A percentile compares a stretch with the other conserved stretches of the same genome.
These are phyloP conservation scores for Pogonognathellus flavescens DNA, from an alignment of 1,140 invertebrate genomes.

Conservation along the genomic window DNA sequence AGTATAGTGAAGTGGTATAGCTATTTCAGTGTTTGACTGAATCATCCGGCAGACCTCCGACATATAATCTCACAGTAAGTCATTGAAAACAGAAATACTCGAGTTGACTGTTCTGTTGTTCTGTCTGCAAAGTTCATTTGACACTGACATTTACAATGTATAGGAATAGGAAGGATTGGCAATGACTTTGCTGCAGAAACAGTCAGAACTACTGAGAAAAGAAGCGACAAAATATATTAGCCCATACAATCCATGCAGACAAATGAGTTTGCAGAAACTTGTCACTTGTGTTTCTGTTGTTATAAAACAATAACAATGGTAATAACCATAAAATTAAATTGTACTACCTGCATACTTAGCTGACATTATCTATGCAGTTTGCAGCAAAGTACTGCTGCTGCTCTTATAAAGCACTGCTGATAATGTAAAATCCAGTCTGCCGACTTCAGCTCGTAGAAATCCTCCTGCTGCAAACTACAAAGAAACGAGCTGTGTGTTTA, in stretches of 20 bases:
- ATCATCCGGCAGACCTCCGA: slow-evolving; percentile 43
- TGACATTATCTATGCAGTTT: no score
- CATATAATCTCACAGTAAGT: slow-evolving; percentile 36
- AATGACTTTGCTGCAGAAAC: slow-evolving; percentile 30
- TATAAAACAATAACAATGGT: slow-evolving; percentile 48
- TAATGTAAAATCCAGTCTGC: no score
- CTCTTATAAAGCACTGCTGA: no score
- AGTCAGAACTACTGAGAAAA: neutral
- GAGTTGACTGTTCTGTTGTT: neutral
- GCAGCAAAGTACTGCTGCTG: no score
- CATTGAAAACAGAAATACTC: slow-evolving; percentile 19
- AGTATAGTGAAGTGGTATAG: neutral
- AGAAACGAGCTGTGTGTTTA: neutral
- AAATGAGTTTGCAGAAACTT: slow-evolving; percentile 24
- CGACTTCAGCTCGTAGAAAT: no score
- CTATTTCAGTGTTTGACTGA: slow-evolving; percentile 33
- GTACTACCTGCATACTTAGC: neutral
- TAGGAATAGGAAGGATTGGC: neutral
- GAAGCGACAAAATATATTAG: slow-evolving; percentile 18
- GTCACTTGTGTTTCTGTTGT: slow-evolving; percentile 33
- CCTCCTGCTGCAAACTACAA: neutral
- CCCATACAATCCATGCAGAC: slow-evolving; percentile 3
- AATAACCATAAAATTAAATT: slow-evolving; percentile 50
- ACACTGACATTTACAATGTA: neutral
- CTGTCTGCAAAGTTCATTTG: slow-evolving; percentile 27